A percentile compares a stretch with the other conserved stretches of the same genome.
Evolutionary conservation across 2,888 invertebrate genomes (phyloP).

Genomic region (Melanostoma scalare): DNA sequence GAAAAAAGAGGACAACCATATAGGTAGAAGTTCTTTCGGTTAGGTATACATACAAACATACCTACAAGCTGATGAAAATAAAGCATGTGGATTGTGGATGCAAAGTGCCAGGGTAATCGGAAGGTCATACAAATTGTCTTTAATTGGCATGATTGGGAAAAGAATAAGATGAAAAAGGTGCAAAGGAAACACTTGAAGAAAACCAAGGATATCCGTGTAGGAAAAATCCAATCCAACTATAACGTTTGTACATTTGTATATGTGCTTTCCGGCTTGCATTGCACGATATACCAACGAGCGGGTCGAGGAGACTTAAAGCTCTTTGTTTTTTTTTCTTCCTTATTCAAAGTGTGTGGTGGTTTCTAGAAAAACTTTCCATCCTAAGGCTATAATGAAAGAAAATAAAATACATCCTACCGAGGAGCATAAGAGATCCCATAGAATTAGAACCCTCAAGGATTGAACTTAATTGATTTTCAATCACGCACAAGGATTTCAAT

Average conservation of each 20-base stretch:
- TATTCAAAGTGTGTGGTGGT: too few relatives aligned
- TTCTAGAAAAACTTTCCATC: too few relatives aligned
- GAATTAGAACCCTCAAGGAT: conserved; percentile 66
- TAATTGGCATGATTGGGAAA: conserved; percentile 38
- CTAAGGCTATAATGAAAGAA: too few relatives aligned
- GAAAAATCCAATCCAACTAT: conserved; percentile 28
- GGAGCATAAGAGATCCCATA: conserved; percentile 45
- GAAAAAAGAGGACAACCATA: too few relatives aligned
- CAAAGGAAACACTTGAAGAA: conserved; percentile 45
- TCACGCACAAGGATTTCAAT: conserved; percentile 64
- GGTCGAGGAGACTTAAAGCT: too few relatives aligned
- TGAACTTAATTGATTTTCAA: conserved; percentile 62
- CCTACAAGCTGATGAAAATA: conserved; percentile 6
- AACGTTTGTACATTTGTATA: conserved; percentile 6
- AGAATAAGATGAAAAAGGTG: not conserved
- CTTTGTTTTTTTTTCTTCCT: too few relatives aligned
- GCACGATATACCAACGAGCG: too few relatives aligned
- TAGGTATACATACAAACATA: not conserved
- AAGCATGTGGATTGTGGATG: conserved; percentile 12
- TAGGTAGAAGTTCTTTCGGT: too few relatives aligned
- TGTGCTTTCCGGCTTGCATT: not conserved
- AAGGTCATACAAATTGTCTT: conserved; percentile 60
- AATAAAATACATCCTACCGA: not conserved
- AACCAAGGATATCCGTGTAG: conserved; percentile 47
- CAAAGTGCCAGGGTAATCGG: conserved; percentile 51